Conservation (phyloP, 2,888 invertebrate genomes). For the Dynastes maya region DNA sequence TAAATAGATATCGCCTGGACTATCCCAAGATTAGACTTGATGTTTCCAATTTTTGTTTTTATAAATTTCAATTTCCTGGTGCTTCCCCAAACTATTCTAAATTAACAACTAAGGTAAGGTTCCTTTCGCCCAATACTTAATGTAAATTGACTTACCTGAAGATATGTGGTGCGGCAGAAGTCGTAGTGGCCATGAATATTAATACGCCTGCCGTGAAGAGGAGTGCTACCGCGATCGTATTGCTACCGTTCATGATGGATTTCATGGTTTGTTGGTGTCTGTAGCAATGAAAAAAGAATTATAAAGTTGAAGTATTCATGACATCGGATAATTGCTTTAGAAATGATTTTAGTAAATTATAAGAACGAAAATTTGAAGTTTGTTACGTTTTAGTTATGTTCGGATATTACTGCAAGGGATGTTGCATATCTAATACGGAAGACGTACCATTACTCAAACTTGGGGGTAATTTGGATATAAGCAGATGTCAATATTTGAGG, state of each 20-base stretch:
- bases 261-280: conserved; percentile 47
- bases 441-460: neutral
- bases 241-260: conserved; percentile 48
- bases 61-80: neutral
- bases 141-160: conserved; percentile 59
- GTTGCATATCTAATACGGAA: neutral
- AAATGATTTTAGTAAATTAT: too few relatives aligned
- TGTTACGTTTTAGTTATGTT: too few relatives aligned
- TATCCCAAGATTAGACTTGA: neutral
- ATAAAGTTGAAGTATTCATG: neutral
- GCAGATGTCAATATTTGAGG: conserved; percentile 1
- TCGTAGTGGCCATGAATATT: conserved; percentile 63
- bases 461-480: neutral
- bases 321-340: too few relatives aligned
- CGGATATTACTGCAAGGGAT: too few relatives aligned
- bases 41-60: neutral
- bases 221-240: conserved; percentile 68
- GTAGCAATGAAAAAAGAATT: neutral
- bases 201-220: conserved; percentile 71
- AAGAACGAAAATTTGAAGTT: too few relatives aligned
- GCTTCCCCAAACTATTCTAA: neutral
- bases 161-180: conserved; percentile 63
- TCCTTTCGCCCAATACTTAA: neutral
- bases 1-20: too few relatives aligned
- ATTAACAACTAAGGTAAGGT: neutral